These are phyloP conservation scores for Frankliniella intonsa DNA, from an alignment of 2,888 invertebrate species.

Conservation along the genomic window DNA sequence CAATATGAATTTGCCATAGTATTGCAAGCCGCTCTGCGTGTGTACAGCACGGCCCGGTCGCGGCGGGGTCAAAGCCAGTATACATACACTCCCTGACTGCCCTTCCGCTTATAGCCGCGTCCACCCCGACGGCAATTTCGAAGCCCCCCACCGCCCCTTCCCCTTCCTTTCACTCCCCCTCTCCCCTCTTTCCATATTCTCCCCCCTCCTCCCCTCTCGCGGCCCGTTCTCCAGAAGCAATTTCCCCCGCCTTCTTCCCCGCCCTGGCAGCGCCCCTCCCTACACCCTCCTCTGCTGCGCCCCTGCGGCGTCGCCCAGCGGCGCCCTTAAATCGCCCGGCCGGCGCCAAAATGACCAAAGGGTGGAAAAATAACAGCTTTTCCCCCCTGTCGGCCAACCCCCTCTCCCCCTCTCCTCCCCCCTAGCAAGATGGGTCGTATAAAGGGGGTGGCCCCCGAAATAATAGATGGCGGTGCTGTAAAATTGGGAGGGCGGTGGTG, in stretches of 20 bases:
- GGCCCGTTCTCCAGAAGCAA: not conserved
- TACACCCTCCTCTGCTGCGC: not conserved
- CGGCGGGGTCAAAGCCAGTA: no score
- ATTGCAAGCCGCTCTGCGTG: no score
- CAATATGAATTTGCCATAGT: no score
- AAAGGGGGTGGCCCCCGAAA: not conserved
- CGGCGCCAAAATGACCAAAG: slow-evolving; percentile 26
- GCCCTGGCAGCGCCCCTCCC: not conserved
- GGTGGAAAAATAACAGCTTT: slow-evolving; percentile 26
- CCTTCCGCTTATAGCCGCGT: not conserved
- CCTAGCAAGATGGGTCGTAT: not conserved
- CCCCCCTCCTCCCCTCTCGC: not conserved
- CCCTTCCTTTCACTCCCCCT: not conserved
- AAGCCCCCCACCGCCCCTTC: not conserved
- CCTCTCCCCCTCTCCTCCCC: not conserved
- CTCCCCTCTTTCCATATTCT: not conserved
- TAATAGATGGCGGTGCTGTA: slow-evolving; percentile 16
- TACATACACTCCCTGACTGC: not conserved
- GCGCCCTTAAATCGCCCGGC: slow-evolving; percentile 20
- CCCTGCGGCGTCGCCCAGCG: not conserved
- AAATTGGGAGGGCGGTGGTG: not conserved
- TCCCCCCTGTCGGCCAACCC: not conserved
- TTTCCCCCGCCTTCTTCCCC: not conserved
- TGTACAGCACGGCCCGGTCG: no score
- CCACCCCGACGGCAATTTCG: not conserved